Evolutionary conservation across 2,797 vertebrate genomes (phyloP).

Genomic region (Amblyraja radiata): DNA sequence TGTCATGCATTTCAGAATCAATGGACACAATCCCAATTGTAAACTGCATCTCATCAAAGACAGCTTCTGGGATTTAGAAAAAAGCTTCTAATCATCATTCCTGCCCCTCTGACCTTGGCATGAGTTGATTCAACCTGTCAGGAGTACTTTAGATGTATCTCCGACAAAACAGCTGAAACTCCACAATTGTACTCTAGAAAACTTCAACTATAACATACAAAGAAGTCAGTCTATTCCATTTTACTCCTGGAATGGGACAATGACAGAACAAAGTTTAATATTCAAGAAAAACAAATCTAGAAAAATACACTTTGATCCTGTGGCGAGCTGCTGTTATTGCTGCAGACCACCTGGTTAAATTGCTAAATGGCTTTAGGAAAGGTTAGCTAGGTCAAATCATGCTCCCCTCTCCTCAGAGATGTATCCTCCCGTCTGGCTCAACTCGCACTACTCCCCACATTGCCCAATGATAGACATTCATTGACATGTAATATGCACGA

Average conservation of each 20-base stretch:
- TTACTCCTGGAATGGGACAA: not conserved
- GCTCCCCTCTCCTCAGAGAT: not conserved
- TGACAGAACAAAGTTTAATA: not conserved
- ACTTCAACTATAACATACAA: not conserved
- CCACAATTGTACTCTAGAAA: not conserved
- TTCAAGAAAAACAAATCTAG: not conserved
- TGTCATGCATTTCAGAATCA: not conserved
- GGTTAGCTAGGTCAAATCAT: not conserved
- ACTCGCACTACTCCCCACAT: not conserved
- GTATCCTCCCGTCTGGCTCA: not conserved
- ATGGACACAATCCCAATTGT: not conserved
- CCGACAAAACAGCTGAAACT: too few species aligned
- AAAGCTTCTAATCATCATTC: not conserved
- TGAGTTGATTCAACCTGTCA: not conserved
- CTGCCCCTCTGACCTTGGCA: not conserved
- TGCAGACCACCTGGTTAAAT: not conserved
- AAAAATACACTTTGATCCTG: not conserved
- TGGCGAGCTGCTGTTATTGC: not conserved
- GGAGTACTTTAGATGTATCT: not conserved
- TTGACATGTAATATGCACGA: too few species aligned
- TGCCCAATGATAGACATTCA: not conserved
- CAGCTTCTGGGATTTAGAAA: not conserved
- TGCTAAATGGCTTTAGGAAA: not conserved
- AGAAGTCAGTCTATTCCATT: not conserved
- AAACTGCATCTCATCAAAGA: not conserved